Base-by-base conservation (phyloP, 2,113 vertebrate genomes). In the Thryonomys swinderianus region DNA sequence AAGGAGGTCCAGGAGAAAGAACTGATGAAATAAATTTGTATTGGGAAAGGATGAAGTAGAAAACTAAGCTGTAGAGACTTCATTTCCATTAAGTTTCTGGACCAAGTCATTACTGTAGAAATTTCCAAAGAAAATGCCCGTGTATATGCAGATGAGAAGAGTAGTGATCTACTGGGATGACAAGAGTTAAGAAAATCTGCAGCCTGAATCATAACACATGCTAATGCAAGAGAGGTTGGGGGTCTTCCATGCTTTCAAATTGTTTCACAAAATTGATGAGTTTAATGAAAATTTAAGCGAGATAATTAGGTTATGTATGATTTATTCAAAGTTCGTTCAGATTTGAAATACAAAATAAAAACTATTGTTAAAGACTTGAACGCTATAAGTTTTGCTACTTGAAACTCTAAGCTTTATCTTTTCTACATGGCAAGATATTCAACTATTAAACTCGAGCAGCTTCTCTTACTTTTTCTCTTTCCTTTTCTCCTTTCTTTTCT, bases 241-340 rank as follows among this genome's bases (percentile, higher is more conserved):
- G 32, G 25, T 79, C 81, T 91, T n/a, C 30, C 32, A 16, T 42
- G 62, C 40, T 95, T 91, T 92, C 67, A 87, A 82, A 27, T 40
- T 82, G 53, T 95, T 74, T 88, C 64, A 82, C 30, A 83, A 94
- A 96, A 95, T 69, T 88, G 88, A 94, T 83, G 79, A 80, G 30
- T 61, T 79, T 88, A 93, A 95, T 94, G 66, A 79, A 95, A 92
- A n/a, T 86, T 92, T 83, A 95, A 95, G 40, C 48, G 95, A 79
- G 27, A 94, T 90, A 91, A 88, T 92, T 79, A 95, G 51, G 69
- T 82, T 84, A 91, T 91, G 40, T 86, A 79, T 93, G 95, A 97
- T 90, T 97, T 69, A 97, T 57, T 93, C 51, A 91, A 73, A 94
- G n/a, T 88, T 83, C 40, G 81, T 40, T 92, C 14, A 90, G 82